Evolutionary conservation across 2,113 vertebrate species (phyloP).

Genomic region (Boleophthalmus pectinirostris): DNA sequence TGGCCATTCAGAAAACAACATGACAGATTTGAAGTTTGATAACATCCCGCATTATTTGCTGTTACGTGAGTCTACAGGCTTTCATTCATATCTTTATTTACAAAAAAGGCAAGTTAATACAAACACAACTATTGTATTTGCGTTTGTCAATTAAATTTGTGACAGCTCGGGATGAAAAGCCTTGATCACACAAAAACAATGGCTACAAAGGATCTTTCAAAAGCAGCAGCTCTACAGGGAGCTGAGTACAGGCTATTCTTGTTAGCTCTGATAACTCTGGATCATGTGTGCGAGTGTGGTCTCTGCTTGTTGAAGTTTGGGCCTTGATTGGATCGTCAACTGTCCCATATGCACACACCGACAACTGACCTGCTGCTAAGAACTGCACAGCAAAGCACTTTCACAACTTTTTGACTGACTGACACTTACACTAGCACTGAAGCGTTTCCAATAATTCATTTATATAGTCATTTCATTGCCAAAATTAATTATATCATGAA

Average conservation of each 20-base stretch:
- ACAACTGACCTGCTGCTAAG: constrained; percentile 10
- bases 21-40: not conserved
- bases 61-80: not conserved
- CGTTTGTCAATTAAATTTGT: constrained; percentile 31
- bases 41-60: not conserved
- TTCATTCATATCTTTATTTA: not conserved
- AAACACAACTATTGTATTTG: constrained; percentile 1
- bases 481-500: not conserved
- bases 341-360: constrained; percentile 9
- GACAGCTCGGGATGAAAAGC: constrained; percentile 21
- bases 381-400: constrained; percentile 24
- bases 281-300: constrained; percentile 33
- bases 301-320: constrained; percentile 28
- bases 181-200: constrained; percentile 14
- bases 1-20: constrained; percentile 1
- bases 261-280: constrained; percentile 46
- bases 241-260: constrained; percentile 36
- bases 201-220: constrained; percentile 29
- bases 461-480: not conserved
- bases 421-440: not conserved
- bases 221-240: constrained; percentile 28
- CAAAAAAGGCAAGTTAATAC: constrained; percentile 12
- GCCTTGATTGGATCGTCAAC: constrained; percentile 31
- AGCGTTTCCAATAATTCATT: not conserved
- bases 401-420: not conserved